Conservation (phyloP, 1,140 invertebrate species). For the Archivesica marissinica region DNA sequence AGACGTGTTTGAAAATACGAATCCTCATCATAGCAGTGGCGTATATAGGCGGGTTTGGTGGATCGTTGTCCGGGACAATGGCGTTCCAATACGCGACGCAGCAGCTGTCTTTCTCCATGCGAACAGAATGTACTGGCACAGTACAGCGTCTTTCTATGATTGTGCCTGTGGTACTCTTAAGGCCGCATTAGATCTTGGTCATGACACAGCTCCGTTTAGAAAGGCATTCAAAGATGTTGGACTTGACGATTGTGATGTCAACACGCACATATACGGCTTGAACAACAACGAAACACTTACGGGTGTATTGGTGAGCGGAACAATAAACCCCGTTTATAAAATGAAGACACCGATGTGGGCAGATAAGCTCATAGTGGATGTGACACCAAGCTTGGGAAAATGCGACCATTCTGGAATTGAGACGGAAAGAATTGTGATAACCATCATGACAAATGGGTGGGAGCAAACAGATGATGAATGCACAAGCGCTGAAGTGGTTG, state of each 20-base stretch:
- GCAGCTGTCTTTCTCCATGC: slow-evolving; percentile 66
- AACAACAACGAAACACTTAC: neutral
- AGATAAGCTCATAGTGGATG: slow-evolving; percentile 10
- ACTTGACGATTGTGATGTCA: slow-evolving; percentile 60
- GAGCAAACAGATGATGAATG: neutral
- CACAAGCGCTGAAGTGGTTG: neutral
- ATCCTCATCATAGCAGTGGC: slow-evolving; percentile 67
- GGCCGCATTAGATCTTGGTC: slow-evolving; percentile 67
- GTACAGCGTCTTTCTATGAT: slow-evolving; percentile 51
- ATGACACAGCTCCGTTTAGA: slow-evolving; percentile 25
- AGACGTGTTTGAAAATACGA: slow-evolving; percentile 50
- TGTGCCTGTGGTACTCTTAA: slow-evolving; percentile 68
- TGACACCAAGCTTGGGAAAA: neutral
- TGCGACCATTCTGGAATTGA: neutral
- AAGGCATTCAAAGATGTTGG: slow-evolving; percentile 63
- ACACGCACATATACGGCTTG: slow-evolving; percentile 34
- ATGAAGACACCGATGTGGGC: slow-evolving; percentile 47
- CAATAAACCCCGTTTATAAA: slow-evolving; percentile 40
- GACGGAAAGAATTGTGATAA: neutral
- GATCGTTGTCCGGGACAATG: slow-evolving; percentile 45
- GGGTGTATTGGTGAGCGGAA: slow-evolving; percentile 1
- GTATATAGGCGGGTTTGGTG: slow-evolving; percentile 66
- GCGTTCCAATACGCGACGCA: slow-evolving; percentile 51
- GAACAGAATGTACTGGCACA: slow-evolving; percentile 72
- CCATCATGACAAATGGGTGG: neutral